These are phyloP conservation scores for Thalassoma bifasciatum DNA, from an alignment of 2,113 vertebrate species.

Conservation along the genomic window DNA sequence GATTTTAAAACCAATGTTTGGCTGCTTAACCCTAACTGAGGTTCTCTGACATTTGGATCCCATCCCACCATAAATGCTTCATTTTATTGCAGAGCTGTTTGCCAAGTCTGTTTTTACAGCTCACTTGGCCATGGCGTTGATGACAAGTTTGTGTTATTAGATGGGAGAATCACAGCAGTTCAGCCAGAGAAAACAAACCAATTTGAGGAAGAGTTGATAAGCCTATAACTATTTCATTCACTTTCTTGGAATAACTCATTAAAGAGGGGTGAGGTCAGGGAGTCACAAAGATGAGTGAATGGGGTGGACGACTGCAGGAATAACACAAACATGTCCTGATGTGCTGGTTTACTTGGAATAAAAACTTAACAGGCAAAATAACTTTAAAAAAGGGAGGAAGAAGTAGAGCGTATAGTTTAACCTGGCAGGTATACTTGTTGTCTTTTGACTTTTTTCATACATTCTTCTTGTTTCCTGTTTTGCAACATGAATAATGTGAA, in stretches of 20 bases:
- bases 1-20: no score
- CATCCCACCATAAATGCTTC: constrained; percentile 51
- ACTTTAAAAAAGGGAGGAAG: no score
- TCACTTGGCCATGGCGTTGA: background rate
- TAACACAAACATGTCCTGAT: no score
- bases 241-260: constrained; percentile 28
- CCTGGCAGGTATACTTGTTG: no score
- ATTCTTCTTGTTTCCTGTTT: no score
- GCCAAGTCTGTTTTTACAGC: constrained; percentile 49
- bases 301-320: background rate
- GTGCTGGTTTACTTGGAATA: no score
- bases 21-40: background rate
- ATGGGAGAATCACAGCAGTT: background rate
- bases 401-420: no score
- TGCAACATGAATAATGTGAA: no score
- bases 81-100: constrained; percentile 68
- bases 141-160: constrained; percentile 12
- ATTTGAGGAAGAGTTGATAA: constrained; percentile 9
- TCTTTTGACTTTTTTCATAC: no score
- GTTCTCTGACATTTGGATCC: background rate
- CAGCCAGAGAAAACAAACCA: constrained; percentile 22
- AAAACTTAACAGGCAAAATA: no score
- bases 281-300: background rate
- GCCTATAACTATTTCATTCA: background rate
- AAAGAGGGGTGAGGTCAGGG: background rate